Conservation (phyloP, 2,888 invertebrate species). For the Tubulanus polymorphus region DNA sequence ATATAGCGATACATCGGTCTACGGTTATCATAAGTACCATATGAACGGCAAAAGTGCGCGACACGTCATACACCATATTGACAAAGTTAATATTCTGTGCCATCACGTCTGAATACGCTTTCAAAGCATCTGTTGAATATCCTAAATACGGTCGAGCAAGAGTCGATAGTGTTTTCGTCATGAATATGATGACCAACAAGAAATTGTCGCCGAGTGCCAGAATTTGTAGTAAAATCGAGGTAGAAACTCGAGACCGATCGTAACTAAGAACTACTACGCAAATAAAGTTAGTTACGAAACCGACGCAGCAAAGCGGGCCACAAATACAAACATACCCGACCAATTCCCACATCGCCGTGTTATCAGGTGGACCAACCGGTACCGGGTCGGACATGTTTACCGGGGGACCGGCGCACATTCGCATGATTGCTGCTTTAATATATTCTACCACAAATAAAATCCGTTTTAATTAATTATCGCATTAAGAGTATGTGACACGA, state of each 20-base stretch:
- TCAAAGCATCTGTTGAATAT: not conserved
- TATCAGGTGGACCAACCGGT: too few species aligned
- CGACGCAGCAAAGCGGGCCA: not conserved
- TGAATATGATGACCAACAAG: not conserved
- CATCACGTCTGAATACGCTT: not conserved
- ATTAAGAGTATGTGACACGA: too few species aligned
- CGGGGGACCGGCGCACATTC: too few species aligned
- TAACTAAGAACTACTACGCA: not conserved
- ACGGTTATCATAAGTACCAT: not conserved
- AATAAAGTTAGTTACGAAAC: not conserved
- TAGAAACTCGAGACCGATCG: not conserved
- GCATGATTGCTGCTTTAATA: too few species aligned
- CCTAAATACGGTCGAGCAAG: not conserved
- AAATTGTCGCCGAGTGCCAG: not conserved
- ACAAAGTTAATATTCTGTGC: not conserved
- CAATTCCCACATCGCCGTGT: too few species aligned
- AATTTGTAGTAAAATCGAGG: not conserved
- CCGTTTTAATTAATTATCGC: too few species aligned
- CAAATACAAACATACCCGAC: not conserved
- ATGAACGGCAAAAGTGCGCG: not conserved
- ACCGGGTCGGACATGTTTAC: too few species aligned
- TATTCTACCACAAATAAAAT: too few species aligned
- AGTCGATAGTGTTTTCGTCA: not conserved
- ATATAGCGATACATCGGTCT: not conserved
- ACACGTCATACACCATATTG: not conserved